A percentile compares a stretch with the other conserved stretches of the same genome.
These are phyloP conservation scores for Drosophila sp. DNA, from an alignment of 1,140 invertebrate species.

Conservation along the genomic window DNA sequence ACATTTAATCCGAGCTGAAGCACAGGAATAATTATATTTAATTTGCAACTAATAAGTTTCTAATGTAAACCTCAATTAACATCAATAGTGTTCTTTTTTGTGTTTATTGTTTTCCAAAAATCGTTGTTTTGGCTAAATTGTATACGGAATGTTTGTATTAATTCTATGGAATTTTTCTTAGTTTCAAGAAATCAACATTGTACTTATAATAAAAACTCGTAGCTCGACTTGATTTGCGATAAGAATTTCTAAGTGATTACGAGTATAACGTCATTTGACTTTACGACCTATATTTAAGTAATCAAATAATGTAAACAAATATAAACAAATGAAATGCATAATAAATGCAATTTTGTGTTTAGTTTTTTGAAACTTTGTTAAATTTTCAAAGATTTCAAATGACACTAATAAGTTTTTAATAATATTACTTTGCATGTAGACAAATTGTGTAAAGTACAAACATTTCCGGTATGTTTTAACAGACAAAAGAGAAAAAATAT, in stretches of 20 bases:
- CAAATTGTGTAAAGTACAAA: not conserved
- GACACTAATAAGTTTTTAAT: not conserved
- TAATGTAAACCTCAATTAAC: not conserved
- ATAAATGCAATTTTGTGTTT: not conserved
- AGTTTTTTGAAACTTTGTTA: not conserved
- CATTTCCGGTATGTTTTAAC: not conserved
- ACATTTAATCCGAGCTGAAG: too few relatives aligned
- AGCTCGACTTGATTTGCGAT: conserved; percentile 30
- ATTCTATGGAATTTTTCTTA: too few relatives aligned
- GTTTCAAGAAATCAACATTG: too few relatives aligned
- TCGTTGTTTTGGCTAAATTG: too few relatives aligned
- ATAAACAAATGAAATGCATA: not conserved
- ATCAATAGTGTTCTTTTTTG: too few relatives aligned
- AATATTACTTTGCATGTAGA: not conserved
- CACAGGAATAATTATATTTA: too few relatives aligned
- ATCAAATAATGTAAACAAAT: conserved; percentile 16
- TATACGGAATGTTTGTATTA: too few relatives aligned
- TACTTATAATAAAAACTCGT: too few relatives aligned
- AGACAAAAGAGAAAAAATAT: not conserved
- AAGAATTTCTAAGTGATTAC: conserved; percentile 41
- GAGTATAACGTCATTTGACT: conserved; percentile 42
- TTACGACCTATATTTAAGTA: conserved; percentile 43
- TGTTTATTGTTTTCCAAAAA: too few relatives aligned
- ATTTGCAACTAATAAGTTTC: too few relatives aligned
- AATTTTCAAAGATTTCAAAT: not conserved